Evolutionary conservation across 2,797 vertebrate genomes (phyloP), one percentile per base, ranked within the genome.

Genomic region (Loriculus beryllinus): DNA sequence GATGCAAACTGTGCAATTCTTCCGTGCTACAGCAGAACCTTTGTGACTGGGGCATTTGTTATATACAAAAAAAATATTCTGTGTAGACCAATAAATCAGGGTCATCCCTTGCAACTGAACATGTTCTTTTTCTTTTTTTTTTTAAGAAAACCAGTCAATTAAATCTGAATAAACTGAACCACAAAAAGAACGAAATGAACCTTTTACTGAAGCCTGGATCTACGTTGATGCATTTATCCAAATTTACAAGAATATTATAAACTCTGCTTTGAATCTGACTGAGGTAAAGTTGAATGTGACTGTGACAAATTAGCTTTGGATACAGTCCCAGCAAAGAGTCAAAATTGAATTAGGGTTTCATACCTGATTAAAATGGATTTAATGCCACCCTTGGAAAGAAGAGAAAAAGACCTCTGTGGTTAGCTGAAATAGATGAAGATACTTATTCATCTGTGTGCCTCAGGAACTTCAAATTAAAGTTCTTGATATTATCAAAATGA

Each of bases 311-410:
- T 71, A 91, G 47, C 63, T 94, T 91, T 93, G 89, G 93, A 91
- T 59, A 83, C 40, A 86, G 76, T 82, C 82, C 84, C 69, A 88
- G 88, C 71, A 93, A 95, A 89, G 42, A 92, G 47, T 72, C 11
- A 87, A 90, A 96, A 90, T 39, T 94, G 54, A 96, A 88, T 96
- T 88, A 86, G 43, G 33, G 37, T 88, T 51, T 91, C 76, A 88
- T 92, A 91, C 37, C 47, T 82, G 85, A 91, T 96, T 92, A 82
- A 94, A 93, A 94, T 91, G 43, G 79, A 96, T 94, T 93, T 92
- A 69, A 67, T 92, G 65, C 86, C 72, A 87, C 47, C 39, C 31
- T 88, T 84, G 47, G 56, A 93, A 88, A 75, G 51, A 81, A 72
- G 57, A 60, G 64, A 33, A 83, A 62, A 93, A 86, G 70, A 78